Evolutionary conservation across 2,888 invertebrate species (phyloP).

Genomic region (Rugalucina vietnamica): DNA sequence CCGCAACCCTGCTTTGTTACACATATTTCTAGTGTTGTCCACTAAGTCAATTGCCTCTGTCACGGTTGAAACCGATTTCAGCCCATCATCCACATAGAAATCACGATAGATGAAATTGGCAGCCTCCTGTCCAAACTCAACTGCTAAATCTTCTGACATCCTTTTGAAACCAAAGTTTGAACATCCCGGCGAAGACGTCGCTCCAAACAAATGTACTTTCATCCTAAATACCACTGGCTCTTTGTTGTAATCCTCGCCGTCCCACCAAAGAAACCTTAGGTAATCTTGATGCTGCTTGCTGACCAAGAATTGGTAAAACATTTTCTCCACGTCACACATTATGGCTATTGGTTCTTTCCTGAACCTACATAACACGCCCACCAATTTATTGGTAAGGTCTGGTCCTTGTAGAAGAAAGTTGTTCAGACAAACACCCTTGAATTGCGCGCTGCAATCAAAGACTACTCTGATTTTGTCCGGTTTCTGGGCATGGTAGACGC

Average conservation of each 20-base stretch:
- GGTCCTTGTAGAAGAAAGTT: conserved; percentile 44
- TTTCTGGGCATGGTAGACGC: conserved; percentile 4
- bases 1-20: conserved; percentile 37
- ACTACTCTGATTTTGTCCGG: conserved; percentile 15
- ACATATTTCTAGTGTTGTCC: conserved; percentile 18
- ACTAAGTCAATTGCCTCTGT: conserved; percentile 37
- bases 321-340: conserved; percentile 56
- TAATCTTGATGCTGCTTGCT: conserved; percentile 38
- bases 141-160: conserved; percentile 23
- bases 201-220: conserved; percentile 56
- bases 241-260: conserved; percentile 33
- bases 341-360: conserved; percentile 50
- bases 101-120: conserved; percentile 38
- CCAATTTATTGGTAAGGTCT: conserved; percentile 56
- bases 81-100: conserved; percentile 48
- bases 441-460: conserved; percentile 8
- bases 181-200: conserved; percentile 60
- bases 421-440: conserved; percentile 11
- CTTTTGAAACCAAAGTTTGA: conserved; percentile 52
- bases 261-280: conserved; percentile 63
- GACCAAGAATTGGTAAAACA: conserved; percentile 59
- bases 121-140: conserved; percentile 22
- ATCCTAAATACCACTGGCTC: conserved; percentile 53
- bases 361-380: conserved; percentile 56
- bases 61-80: conserved; percentile 10